Base-by-base conservation (phyloP, 1,140 invertebrate genomes). In the Trichonephila clavata region DNA sequence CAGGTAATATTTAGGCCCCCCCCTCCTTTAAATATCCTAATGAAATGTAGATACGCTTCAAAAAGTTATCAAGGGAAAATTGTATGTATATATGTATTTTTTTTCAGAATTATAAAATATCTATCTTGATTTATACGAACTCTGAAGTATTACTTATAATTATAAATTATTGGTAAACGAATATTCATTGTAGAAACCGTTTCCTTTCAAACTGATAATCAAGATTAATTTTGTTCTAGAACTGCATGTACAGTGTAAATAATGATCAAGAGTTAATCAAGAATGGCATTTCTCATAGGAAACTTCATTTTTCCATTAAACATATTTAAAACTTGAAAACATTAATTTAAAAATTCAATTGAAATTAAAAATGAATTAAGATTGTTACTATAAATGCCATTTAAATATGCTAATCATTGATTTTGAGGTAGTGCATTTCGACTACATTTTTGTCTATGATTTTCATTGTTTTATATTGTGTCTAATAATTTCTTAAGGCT, bases 211-310 rank as follows among this genome's bases (percentile, higher is more conserved):
- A 88, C 14, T 57, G 21, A 88, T 90, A 90, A 90, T 80, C 88
- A 80, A 90, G 88, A 80, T 16, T 80, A 60, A 60, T 80, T 80
- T 90, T 68, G 61, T 88, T 88, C 63, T 90, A 90, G 88, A 77
- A n/a, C 63, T 59, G 63, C 24, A 80, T 90, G 88, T 90, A 90
- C 88, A 90, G 88, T 90, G 88, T 90, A 90, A 80, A 90, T 90
- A 90, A 20, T 80, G 21, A 68, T 60, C 57, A 57, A 59, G n/a
- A 27, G 68, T 80, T 90, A 90, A 59, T 80, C 68, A 90, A 80
- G 86, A 88, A 71, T 32, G 24, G 61, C 59, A 43, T 68, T 65
- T 21, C 27, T 87, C 24, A 7, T 57, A 8, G 21, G 3, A 68
- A 68, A n/a, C 13, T 27, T 68, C 24, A 21, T 21, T 57, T 57